Base-by-base conservation (phyloP, 2,888 invertebrate species). In the Chamaedrilus cognettii region DNA sequence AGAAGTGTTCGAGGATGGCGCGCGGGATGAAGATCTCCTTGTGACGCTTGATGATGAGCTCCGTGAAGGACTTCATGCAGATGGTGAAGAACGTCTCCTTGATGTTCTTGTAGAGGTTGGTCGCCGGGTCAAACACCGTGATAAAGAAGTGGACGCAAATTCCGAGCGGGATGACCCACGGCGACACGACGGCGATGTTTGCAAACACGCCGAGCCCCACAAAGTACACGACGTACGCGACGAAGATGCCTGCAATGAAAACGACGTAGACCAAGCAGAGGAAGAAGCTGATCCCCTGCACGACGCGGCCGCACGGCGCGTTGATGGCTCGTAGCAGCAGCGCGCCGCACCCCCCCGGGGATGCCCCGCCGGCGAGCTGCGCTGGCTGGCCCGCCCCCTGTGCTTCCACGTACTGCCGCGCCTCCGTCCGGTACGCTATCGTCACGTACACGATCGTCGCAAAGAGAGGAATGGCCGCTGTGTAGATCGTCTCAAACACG, bases 11-110 rank as follows among this genome's bases (percentile, higher is more conserved):
- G 32, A 66, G 30, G 55, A 66, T 52, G 28, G 33, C 66, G 11
- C 66, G 63, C 51, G 61, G 66, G 15, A 66, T 49, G 56, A 66
- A 66, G 34, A 60, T 60, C 34, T 66, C 61, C 50, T 56, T 66
- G 66, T 61, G 63, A 23, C 52, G 60, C 30, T 35, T 19, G 26
- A 66, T 66, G n/a, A 66, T 23, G 30, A 66, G 66, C 0, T 33
- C 28, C 26, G 52, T 61, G 31, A 50, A 51, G 3, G 32, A 11
- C 2, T 61, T 61, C 19, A 66, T 31, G 52, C 66, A 66, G 23
- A 66, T 28, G 52, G 26, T 19, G 35, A 66, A 66, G 32, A 66
- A 23, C 30, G 33, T 51, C n/a, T 66, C 66, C 50, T 66, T 66
- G 32, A 52, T 35, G 2, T 23, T n/a, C 3, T 60, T 52, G 61